Base-by-base conservation (phyloP, 1,140 invertebrate species). In the Trissolcus basalis region DNA sequence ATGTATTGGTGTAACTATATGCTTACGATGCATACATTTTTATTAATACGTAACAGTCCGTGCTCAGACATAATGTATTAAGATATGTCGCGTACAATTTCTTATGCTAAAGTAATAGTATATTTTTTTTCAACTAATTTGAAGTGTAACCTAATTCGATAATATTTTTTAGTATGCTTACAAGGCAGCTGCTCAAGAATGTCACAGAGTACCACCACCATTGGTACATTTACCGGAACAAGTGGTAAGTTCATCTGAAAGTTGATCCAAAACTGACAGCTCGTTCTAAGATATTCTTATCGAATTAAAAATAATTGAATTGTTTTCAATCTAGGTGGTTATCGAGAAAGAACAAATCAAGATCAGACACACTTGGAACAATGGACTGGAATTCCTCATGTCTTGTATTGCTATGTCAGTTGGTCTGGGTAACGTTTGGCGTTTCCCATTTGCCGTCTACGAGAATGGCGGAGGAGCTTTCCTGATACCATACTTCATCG, bases 371-470 rank as follows among this genome's bases (percentile, higher is more conserved):
- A 93, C 92, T 81, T 98, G 96, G 96, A 91, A 91, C 16, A 96
- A 93, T 74, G 92, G 94, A 72, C 83, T 95, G 2, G 96, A 97
- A 82, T 97, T 97, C 82, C 88, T 97, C 0, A 93, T 97, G 89
- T 96, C 95, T 1, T 96, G 95, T 82, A 94, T 97, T 63, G 93
- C 95, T 8, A 93, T 96, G 67, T 96, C 96, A 7, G 94, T 97
- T 1, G 96, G 96, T 0, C 88, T 97, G 1, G 96, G 96, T 14
- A 96, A 96, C 81, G 92, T 96, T 14, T 96, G 95, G 95, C 83
- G 95, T 12, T 97, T 98, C 87, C 96, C 96, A 0, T 97, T 96
- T 81, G 91, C 94, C 0, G 95, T 94, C 0, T 94, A 95, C 82
- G 91, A 94, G 71, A 96, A 96, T 83, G 95, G 95, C 10, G 95